These are phyloP conservation scores for Rhinogobio ventralis DNA, from an alignment of 2,797 vertebrate genomes.

Conservation along the genomic window DNA sequence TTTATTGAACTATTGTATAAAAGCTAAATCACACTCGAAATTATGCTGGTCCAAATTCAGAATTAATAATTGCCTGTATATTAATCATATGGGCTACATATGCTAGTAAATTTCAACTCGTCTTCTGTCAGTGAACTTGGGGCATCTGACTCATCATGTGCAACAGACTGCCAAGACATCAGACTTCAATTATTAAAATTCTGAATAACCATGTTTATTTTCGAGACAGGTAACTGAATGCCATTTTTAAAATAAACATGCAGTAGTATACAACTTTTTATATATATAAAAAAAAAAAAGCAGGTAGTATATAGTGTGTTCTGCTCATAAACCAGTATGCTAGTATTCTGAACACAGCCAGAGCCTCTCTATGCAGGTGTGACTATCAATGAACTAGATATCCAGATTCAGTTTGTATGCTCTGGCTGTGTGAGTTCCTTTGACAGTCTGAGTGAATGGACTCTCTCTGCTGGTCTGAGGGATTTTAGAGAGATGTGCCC, in stretches of 20 bases:
- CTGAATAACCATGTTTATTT: not conserved
- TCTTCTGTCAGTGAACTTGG: not conserved
- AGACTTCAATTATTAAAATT: not conserved
- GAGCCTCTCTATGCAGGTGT: constrained; percentile 5
- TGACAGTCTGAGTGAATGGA: constrained; percentile 34
- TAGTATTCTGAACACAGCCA: constrained; percentile 2
- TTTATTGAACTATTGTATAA: not conserved
- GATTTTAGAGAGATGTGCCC: constrained; percentile 21
- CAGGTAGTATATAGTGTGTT: not conserved
- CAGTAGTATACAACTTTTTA: not conserved
- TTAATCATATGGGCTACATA: not conserved
- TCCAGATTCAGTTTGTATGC: constrained; percentile 6
- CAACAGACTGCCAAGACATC: not conserved
- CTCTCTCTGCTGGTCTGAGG: constrained; percentile 29
- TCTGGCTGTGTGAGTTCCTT: constrained; percentile 22
- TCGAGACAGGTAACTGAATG: not conserved
- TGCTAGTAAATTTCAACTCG: not conserved
- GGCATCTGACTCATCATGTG: not conserved
- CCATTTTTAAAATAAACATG: not conserved
- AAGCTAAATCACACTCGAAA: not conserved
- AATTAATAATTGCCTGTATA: not conserved
- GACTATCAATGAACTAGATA: not conserved
- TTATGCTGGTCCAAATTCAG: not conserved
- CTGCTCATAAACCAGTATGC: not conserved
- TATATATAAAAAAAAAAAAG: not conserved